Base-by-base conservation (phyloP, 2,797 vertebrate genomes). In the Antennarius maculatus region DNA sequence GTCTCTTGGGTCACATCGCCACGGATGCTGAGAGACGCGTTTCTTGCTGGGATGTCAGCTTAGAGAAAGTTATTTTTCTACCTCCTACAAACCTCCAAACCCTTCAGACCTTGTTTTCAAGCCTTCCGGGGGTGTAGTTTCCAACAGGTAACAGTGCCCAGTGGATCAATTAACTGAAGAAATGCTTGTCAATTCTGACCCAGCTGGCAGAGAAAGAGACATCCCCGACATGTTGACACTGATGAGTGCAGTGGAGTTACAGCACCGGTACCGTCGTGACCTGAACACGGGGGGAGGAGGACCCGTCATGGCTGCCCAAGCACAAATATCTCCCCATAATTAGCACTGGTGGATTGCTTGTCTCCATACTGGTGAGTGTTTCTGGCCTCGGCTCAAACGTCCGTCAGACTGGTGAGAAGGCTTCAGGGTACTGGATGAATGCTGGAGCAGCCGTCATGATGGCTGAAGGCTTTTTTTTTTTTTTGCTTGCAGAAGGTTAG, bases 271-370 rank as follows among this genome's bases (percentile, higher is more conserved):
- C 61, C 81, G 84, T 82, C 81, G 56, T 81, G 85, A 86, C 86
- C 83, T 54, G 72, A 85, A 69, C 71, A 51, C 4, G 45, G 71
- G 67, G 69, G 74, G 61, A 59, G 50, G 47, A 69, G 64, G 78
- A 77, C 71, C 85, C 15, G 84, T 84, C 85, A 83, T 45, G 76
- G 77, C 71, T 79, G 73, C 28, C 67, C 56, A 49, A 66, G 63
- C 61, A 54, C 74, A 59, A 47, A 66, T 57, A 54, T 76, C 72
- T 79, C 61, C 76, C 74, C 52, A 66, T 89, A 89, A 91, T 84
- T 82, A 90, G 88, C 74, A 69, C 61, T 79, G 84, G 74, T 84
- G 81, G 77, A 77, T 48, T 66, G 80, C 74, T 79, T 81, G 75
- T 86, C 82, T 84, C 79, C 29, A 65, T 53, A 75, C 70, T 71